Evolutionary conservation across 2,888 invertebrate species (phyloP).

Genomic region (Drosophila antonietae): DNA sequence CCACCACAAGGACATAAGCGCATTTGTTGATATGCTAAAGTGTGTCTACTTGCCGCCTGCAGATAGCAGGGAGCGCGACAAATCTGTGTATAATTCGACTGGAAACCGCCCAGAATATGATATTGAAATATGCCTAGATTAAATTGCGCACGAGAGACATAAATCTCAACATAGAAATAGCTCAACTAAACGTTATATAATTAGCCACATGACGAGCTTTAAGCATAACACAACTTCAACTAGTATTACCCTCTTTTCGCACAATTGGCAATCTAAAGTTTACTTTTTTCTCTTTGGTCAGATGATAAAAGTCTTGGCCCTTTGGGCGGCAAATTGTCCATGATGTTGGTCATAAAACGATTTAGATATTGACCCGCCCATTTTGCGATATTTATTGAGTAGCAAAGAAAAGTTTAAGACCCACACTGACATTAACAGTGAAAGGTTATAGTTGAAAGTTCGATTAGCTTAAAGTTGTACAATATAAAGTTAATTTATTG

Average conservation of each 20-base stretch:
- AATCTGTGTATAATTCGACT: slow-evolving; percentile 62
- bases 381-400: slow-evolving; percentile 25
- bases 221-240: not conserved
- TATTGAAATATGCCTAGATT: slow-evolving; percentile 52
- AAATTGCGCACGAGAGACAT: slow-evolving; percentile 35
- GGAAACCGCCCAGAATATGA: slow-evolving; percentile 16
- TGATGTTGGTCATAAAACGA: slow-evolving; percentile 63
- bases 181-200: slow-evolving; percentile 16
- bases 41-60: slow-evolving; percentile 15
- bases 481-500: not conserved
- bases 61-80: slow-evolving; percentile 63
- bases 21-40: slow-evolving; percentile 57
- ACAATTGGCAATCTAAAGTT: slow-evolving; percentile 40
- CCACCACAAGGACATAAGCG: slow-evolving; percentile 40
- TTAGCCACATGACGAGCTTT: slow-evolving; percentile 16
- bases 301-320: slow-evolving; percentile 48
- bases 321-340: slow-evolving; percentile 54
- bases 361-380: slow-evolving; percentile 57
- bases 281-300: slow-evolving; percentile 14
- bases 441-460: not conserved
- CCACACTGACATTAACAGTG: not conserved
- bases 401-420: not conserved
- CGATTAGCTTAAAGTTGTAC: not conserved
- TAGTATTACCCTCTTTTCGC: not conserved
- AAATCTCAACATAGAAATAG: slow-evolving; percentile 47